Percentiles rank a stretch among this genome's conserved stretches.
Conservation (phyloP, 2,797 vertebrate genomes). For the Podargus strigoides region DNA sequence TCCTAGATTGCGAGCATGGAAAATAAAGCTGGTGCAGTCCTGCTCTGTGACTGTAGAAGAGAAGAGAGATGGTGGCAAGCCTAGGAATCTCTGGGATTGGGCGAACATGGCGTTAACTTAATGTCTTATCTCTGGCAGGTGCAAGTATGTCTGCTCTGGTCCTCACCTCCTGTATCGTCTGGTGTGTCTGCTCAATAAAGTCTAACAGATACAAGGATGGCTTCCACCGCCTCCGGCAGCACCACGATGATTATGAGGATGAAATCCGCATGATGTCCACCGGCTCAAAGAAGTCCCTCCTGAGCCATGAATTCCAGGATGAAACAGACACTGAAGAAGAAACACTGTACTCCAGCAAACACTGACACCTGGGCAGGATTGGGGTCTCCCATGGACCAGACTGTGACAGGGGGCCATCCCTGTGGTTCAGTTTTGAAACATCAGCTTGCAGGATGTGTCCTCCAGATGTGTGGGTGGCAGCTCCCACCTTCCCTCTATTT, state of each 20-base stretch:
- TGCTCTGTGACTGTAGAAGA: not conserved
- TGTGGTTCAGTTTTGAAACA: conserved; percentile 49
- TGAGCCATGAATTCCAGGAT: conserved; percentile 95
- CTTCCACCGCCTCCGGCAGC: conserved; percentile 93
- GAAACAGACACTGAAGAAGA: conserved; percentile 98
- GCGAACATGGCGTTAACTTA: not conserved
- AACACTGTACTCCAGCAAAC: conserved; percentile 95
- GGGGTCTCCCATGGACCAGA: conserved; percentile 51
- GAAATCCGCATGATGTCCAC: conserved; percentile 94
- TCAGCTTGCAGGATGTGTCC: conserved; percentile 49
- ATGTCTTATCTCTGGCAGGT: conserved; percentile 72
- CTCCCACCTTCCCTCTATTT: conserved; percentile 45
- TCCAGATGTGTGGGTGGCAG: conserved; percentile 51
- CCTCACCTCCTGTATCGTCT: conserved; percentile 95
- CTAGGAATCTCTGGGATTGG: rapidly evolving
- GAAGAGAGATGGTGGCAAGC: not conserved
- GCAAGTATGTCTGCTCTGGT: conserved; percentile 93
- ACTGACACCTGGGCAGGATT: conserved; percentile 75
- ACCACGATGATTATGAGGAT: conserved; percentile 93
- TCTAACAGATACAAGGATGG: conserved; percentile 95
- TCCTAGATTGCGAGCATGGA: not conserved
- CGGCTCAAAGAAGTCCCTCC: conserved; percentile 94
- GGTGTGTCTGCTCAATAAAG: conserved; percentile 95
- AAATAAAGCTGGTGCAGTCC: not conserved
- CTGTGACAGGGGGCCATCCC: not conserved